Base-by-base conservation (phyloP, 2,113 vertebrate genomes). In the Coracopsis vasa region DNA sequence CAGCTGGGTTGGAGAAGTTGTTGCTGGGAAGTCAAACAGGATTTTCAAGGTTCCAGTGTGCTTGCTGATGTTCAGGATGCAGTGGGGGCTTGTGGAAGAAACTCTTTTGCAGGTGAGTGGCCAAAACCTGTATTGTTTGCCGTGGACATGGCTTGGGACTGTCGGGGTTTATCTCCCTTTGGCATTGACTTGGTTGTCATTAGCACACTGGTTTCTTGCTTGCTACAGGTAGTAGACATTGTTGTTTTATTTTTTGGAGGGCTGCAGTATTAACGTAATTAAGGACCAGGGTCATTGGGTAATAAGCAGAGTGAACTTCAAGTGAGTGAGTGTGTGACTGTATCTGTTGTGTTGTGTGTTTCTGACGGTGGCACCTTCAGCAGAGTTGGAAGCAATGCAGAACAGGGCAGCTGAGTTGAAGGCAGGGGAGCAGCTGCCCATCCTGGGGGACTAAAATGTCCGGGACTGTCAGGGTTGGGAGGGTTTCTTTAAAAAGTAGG, bases 331-430 rank as follows among this genome's bases (percentile, higher is more conserved):
- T 42, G 42, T 81, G 58, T 86, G 94, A 75, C 25, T 81, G 1
- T 11, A 21, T 39, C 42, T 61, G 1, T 13, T 60, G 74, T 5
- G 0, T 64, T 69, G 50, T 9, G 24, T 0, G 0, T 47, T 83
- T 80, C 53, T 80, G 53, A 24, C 80, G 6, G 1, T 42, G 23
- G 51, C 23, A 6, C 64, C 53, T 85, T 83, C 44, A 53, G 31
- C 13, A 15, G 33, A 18, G 16, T 1, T 79, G 82, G 71, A 69
- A 47, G 33, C 10, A 0, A 0, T 17, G 10, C 0, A 4, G 42
- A 18, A 51, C 44, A 69, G 6, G 28, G 53, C 41, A 29, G 53
- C 11, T 25, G 42, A 42, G 39, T 60, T 88, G 67, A 75, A 69
- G 29, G 24, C 33, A 53, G 44, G 44, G 37, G 45, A 90, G 65